Percentiles rank a stretch among this genome's conserved stretches.
These are phyloP conservation scores for Chaenogobius annularis DNA, from an alignment of 2,113 vertebrate genomes.

Conservation along the genomic window DNA sequence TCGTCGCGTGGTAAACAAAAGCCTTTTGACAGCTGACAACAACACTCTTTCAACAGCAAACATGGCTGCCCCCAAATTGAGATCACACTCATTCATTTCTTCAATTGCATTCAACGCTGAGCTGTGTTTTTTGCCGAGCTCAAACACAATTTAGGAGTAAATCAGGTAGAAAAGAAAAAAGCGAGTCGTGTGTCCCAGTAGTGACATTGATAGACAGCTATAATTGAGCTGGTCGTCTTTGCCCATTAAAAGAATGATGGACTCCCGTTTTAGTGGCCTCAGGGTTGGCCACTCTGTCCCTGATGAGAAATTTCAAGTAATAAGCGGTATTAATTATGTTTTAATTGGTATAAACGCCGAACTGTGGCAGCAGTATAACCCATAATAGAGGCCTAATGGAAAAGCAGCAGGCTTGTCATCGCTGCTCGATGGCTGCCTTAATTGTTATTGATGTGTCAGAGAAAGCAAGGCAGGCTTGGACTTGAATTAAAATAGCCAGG, in stretches of 20 bases:
- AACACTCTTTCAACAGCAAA: constrained; percentile 57
- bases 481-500: constrained; percentile 13
- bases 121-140: constrained; percentile 20
- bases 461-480: constrained; percentile 31
- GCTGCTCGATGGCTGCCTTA: constrained; percentile 64
- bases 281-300: constrained; percentile 56
- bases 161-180: constrained; percentile 41
- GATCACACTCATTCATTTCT: constrained; percentile 59
- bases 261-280: constrained; percentile 58
- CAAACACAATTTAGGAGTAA: constrained; percentile 73
- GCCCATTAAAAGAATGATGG: constrained; percentile 69
- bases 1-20: constrained; percentile 65
- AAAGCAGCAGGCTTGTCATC: constrained; percentile 58
- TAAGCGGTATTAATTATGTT: constrained; percentile 78
- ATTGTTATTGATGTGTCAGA: constrained; percentile 78
- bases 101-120: constrained; percentile 47
- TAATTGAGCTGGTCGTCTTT: constrained; percentile 74
- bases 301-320: constrained; percentile 76
- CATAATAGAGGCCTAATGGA: constrained; percentile 68
- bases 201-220: constrained; percentile 75
- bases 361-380: constrained; percentile 68
- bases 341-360: constrained; percentile 80
- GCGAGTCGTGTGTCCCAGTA: constrained; percentile 62
- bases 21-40: constrained; percentile 47
- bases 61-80: constrained; percentile 60